These are phyloP conservation scores for Pseudeuparius sepicola DNA, from an alignment of 2,888 invertebrate genomes.

Conservation along the genomic window DNA sequence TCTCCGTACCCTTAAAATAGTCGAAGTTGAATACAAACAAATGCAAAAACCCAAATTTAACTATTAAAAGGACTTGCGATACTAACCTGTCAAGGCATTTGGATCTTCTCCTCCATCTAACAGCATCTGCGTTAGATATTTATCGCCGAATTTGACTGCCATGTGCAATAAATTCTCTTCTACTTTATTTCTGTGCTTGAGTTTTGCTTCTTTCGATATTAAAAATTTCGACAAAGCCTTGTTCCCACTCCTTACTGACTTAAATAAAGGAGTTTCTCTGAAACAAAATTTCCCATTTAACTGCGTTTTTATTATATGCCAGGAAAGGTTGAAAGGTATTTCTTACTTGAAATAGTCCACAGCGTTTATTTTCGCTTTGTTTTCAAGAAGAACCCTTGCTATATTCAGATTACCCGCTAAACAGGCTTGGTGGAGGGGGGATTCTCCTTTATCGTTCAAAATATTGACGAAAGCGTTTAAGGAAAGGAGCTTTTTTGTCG, in stretches of 20 bases:
- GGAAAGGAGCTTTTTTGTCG: slow-evolving; percentile 20
- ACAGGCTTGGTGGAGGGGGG: slow-evolving; percentile 25
- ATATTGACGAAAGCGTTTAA: slow-evolving; percentile 22
- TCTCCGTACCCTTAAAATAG: slow-evolving; percentile 14
- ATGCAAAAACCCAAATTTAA: too few species aligned
- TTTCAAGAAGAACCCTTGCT: slow-evolving; percentile 20
- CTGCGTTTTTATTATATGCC: too few species aligned
- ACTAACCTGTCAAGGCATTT: slow-evolving; percentile 13
- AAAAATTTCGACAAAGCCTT: slow-evolving; percentile 20
- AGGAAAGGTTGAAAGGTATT: too few species aligned
- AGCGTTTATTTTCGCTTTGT: slow-evolving; percentile 21
- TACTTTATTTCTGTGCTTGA: slow-evolving; percentile 20
- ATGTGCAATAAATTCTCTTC: slow-evolving; percentile 23
- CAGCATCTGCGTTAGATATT: too few species aligned
- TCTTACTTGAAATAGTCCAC: slow-evolving; percentile 19
- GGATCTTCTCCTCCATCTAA: slow-evolving; percentile 16
- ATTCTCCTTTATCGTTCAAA: slow-evolving; percentile 21
- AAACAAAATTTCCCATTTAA: too few species aligned
- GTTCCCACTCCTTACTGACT: slow-evolving; percentile 19
- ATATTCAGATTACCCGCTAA: slow-evolving; percentile 19
- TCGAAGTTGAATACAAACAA: too few species aligned
- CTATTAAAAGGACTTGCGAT: too few species aligned
- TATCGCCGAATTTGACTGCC: too few species aligned
- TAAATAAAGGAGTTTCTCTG: slow-evolving; percentile 23
- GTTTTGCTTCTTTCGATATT: slow-evolving; percentile 19